These are phyloP conservation scores for Astropecten irregularis DNA, from an alignment of 53 echinoderm and acorn worm genomes.

Conservation along the genomic window DNA sequence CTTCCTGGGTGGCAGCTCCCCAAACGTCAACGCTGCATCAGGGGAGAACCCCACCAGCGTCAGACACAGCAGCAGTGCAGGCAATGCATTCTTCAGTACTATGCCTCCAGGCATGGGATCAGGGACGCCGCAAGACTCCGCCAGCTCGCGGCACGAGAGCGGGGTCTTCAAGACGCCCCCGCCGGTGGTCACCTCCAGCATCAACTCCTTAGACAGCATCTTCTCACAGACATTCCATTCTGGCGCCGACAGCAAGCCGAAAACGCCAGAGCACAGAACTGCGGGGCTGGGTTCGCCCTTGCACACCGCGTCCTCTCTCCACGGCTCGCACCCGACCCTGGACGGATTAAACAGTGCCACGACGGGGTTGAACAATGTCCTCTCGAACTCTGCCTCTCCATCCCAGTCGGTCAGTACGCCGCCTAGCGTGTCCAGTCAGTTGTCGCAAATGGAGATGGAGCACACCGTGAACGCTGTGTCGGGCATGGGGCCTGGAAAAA, in stretches of 20 bases:
- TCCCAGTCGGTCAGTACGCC: slow-evolving; percentile 9
- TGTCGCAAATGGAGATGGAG: slow-evolving; percentile 30
- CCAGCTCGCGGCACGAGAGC: slow-evolving; percentile 21
- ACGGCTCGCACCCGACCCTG: slow-evolving; percentile 9
- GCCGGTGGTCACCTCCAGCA: slow-evolving; percentile 63
- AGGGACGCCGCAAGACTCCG: slow-evolving; percentile 20
- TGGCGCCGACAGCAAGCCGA: slow-evolving; percentile 49
- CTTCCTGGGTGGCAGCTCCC: slow-evolving; percentile 53
- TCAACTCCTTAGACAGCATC: slow-evolving; percentile 53
- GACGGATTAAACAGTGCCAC: slow-evolving; percentile 20
- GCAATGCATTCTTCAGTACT: slow-evolving; percentile 60
- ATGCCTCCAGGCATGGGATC: slow-evolving; percentile 25
- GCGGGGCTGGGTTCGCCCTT: slow-evolving; percentile 22
- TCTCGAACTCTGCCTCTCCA: slow-evolving; percentile 31
- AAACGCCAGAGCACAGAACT: slow-evolving; percentile 22
- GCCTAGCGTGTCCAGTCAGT: slow-evolving; percentile 11
- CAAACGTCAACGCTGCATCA: slow-evolving; percentile 3
- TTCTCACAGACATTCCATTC: slow-evolving; percentile 76
- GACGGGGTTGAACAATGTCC: slow-evolving; percentile 9
- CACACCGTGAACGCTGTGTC: slow-evolving; percentile 20
- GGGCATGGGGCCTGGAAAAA: background rate
- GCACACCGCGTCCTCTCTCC: background rate
- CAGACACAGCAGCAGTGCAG: slow-evolving; percentile 13
- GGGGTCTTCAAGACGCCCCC: slow-evolving; percentile 80
- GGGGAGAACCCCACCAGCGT: slow-evolving; percentile 26